Conservation (phyloP, 1,140 invertebrate genomes). For the Cherax quadricarinatus region DNA sequence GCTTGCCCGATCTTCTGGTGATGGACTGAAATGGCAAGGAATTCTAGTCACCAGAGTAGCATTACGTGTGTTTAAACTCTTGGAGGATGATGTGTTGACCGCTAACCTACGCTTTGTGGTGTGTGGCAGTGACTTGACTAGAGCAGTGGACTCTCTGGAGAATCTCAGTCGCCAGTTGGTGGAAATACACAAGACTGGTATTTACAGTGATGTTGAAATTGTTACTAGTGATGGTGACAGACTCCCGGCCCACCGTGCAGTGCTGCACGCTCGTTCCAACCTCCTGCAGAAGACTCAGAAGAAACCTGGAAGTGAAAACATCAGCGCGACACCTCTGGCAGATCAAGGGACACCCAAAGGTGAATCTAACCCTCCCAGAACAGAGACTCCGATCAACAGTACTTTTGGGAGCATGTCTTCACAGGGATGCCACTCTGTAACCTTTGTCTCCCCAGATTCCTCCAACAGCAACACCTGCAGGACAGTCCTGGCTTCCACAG, state of each 20-base stretch:
- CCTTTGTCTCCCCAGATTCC: neutral
- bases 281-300: conserved; percentile 23
- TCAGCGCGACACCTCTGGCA: neutral
- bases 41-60: conserved; percentile 39
- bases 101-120: conserved; percentile 37
- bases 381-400: conserved; percentile 36
- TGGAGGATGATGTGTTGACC: conserved; percentile 15
- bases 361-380: neutral
- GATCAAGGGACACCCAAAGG: neutral
- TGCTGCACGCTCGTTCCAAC: conserved; percentile 34
- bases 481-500: neutral
- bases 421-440: neutral
- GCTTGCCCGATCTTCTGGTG: neutral
- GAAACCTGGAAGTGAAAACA: neutral
- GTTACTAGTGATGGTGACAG: conserved; percentile 47
- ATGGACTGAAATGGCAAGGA: conserved; percentile 18
- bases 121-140: neutral
- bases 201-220: conserved; percentile 24
- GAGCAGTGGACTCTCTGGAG: conserved; percentile 9
- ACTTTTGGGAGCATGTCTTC: conserved; percentile 30
- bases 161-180: conserved; percentile 29
- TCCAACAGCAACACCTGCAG: neutral
- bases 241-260: conserved; percentile 41
- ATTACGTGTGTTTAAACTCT: conserved; percentile 37
- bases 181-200: conserved; percentile 8